Evolutionary conservation across 2,888 invertebrate species (phyloP), one percentile per base, ranked within the genome.

Genomic region (Harpagoxenus sublaevis): DNA sequence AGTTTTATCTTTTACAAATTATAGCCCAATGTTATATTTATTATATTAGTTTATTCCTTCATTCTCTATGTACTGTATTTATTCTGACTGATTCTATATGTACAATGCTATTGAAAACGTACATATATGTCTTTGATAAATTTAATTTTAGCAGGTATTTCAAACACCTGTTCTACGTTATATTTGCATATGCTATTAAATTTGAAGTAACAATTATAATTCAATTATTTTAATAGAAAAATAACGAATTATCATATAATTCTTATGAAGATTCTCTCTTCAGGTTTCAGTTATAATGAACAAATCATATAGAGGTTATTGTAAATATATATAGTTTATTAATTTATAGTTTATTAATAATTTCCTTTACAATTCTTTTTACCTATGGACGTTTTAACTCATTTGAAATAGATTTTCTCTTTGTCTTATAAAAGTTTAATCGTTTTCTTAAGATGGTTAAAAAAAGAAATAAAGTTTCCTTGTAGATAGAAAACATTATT

Each of bases 101-200:
- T 62, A 63, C n/a, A 39, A 39, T n/a, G n/a, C 63, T 63, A 63
- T n/a, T 63, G 63, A 63, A 63, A 39, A 63, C n/a, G n/a, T 63
- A 8, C 18, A 9, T 62, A 62, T 62, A 23, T 39, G 1, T 63
- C 39, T 63, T 63, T 23, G 39, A 63, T 63, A n/a, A 39, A 63
- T 18, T 35, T n/a, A 63, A 63, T 23, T 62, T 35, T 62, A 39
- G 23, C 63, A 0, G 39, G 2, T 63, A 63, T 63, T 63, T 39
- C 39, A 39, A 63, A 63, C 18, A 62, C 12, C n/a, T 12, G 10
- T 6, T 39, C 23, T 23, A 63, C 10, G 3, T 62, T 39, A 63
- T 63, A 63, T 63, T 63, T 63, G 39, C 5, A 63, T 2, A 12
- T 39, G n/a, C 10, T 63, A 23, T 63, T 63, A 63, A 63, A 63